These are phyloP conservation scores for Protula sp. DNA, from an alignment of 2,888 invertebrate genomes.

Conservation along the genomic window DNA sequence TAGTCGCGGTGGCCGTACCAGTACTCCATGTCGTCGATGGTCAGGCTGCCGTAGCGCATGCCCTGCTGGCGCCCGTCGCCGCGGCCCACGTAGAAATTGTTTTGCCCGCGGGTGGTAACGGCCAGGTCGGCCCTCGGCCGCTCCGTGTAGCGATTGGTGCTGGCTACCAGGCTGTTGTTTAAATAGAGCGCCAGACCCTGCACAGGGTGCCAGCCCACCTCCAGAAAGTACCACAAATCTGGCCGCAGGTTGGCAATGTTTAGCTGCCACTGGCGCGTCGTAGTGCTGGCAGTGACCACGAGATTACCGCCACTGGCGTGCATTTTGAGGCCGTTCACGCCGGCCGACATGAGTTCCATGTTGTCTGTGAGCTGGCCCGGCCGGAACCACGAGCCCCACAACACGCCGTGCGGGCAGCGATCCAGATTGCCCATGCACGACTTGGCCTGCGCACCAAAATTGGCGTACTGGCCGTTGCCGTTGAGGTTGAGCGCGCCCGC, in stretches of 20 bases:
- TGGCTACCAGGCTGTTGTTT: constrained; percentile 24
- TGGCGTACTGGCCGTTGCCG: constrained; percentile 38
- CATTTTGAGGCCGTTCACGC: constrained; percentile 40
- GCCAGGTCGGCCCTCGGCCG: not conserved
- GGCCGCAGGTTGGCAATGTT: constrained; percentile 13
- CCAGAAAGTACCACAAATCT: constrained; percentile 44
- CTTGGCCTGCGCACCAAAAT: constrained; percentile 32
- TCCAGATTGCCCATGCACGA: constrained; percentile 41
- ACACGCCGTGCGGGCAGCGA: constrained; percentile 23
- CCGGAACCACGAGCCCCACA: constrained; percentile 21
- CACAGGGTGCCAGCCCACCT: constrained; percentile 43
- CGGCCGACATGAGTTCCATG: constrained; percentile 38
- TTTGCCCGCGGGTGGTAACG: too few species aligned
- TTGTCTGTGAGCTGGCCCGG: constrained; percentile 24
- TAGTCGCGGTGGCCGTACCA: constrained; percentile 49
- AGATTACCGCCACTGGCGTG: constrained; percentile 32
- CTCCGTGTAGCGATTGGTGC: not conserved
- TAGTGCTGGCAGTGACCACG: constrained; percentile 12
- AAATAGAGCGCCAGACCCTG: constrained; percentile 40
- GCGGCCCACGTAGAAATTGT: constrained; percentile 19
- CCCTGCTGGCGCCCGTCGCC: constrained; percentile 12
- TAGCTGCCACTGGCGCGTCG: constrained; percentile 14
- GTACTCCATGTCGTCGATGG: constrained; percentile 46
- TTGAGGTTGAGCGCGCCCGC: constrained; percentile 36
- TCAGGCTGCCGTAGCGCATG: constrained; percentile 31